phyloP scores from a whole-genome alignment of 2,888 invertebrate species.

The Thalpophila matura region DNA sequence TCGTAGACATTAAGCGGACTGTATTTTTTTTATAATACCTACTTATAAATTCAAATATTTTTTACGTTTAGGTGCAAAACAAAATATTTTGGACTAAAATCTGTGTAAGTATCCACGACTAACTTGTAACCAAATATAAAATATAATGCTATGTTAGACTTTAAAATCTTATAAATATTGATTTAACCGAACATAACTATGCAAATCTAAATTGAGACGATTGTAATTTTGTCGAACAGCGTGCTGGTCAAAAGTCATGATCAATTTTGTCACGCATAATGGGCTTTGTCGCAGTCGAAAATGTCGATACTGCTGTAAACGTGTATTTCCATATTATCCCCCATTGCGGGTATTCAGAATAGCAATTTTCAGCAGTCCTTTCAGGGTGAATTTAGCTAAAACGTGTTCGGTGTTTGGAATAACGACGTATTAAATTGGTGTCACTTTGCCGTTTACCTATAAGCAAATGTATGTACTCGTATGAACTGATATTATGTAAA shows the following conservation, averaged over 20 bases:
- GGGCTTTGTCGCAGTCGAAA: conserved; percentile 48
- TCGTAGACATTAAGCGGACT: not conserved
- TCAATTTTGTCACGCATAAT: conserved; percentile 56
- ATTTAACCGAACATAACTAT: conserved; percentile 35
- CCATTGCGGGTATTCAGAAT: conserved; percentile 40
- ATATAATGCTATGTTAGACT: too few relatives aligned
- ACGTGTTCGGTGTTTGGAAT: conserved; percentile 46
- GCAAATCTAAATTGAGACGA: conserved; percentile 39
- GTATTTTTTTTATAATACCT: conserved; percentile 8
- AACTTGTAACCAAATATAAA: not conserved
- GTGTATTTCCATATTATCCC: conserved; percentile 55
- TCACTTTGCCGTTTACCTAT: conserved; percentile 19
- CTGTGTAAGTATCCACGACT: too few relatives aligned
- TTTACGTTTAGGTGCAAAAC: not conserved
- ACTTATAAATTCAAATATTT: not conserved
- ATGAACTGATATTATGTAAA: too few relatives aligned
- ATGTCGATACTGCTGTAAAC: conserved; percentile 49
- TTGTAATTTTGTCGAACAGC: conserved; percentile 44
- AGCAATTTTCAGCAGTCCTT: conserved; percentile 41
- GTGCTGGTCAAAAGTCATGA: conserved; percentile 50
- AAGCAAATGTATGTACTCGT: conserved; percentile 7
- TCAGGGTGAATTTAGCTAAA: conserved; percentile 46
- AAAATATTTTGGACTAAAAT: conserved; percentile 14
- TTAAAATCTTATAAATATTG: conserved; percentile 1
- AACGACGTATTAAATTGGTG: conserved; percentile 25